phyloP scores from a whole-genome alignment of 1,140 invertebrate genomes.

The Eubasilissa regina region DNA sequence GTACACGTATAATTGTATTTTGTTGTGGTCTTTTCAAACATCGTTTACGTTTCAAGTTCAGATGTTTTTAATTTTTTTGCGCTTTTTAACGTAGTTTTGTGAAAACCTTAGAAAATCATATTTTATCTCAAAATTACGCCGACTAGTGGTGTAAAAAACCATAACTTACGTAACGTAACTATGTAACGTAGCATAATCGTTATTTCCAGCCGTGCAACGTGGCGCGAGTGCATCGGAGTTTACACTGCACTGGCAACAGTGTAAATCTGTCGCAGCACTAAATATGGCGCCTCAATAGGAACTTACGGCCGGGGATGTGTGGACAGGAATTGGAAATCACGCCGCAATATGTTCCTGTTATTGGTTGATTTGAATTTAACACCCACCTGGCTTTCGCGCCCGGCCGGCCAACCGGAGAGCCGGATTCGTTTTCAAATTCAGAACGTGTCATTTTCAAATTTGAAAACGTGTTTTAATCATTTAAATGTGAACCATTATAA shows the following conservation, averaged over 20 bases:
- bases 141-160: too few species aligned
- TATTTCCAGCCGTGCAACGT: too few species aligned
- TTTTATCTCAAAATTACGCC: too few species aligned
- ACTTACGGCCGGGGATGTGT: not conserved
- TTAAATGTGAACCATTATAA: not conserved
- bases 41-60: too few species aligned
- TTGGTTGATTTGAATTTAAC: slow-evolving; percentile 47
- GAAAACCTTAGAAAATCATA: too few species aligned
- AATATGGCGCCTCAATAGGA: slow-evolving; percentile 11
- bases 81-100: too few species aligned
- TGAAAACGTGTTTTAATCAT: not conserved
- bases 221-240: too few species aligned
- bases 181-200: too few species aligned
- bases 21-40: too few species aligned
- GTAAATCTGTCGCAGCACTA: not conserved
- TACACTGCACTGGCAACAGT: not conserved
- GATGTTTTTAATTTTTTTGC: too few species aligned
- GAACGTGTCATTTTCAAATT: slow-evolving; percentile 28
- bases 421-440: slow-evolving; percentile 11
- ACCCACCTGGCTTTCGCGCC: slow-evolving; percentile 20
- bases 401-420: slow-evolving; percentile 11
- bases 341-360: slow-evolving; percentile 31
- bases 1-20: too few species aligned
- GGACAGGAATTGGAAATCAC: slow-evolving; percentile 34
- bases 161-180: too few species aligned